These are phyloP conservation scores for Urocitellus parryii DNA, from an alignment of 2,113 vertebrate genomes.

Conservation along the genomic window DNA sequence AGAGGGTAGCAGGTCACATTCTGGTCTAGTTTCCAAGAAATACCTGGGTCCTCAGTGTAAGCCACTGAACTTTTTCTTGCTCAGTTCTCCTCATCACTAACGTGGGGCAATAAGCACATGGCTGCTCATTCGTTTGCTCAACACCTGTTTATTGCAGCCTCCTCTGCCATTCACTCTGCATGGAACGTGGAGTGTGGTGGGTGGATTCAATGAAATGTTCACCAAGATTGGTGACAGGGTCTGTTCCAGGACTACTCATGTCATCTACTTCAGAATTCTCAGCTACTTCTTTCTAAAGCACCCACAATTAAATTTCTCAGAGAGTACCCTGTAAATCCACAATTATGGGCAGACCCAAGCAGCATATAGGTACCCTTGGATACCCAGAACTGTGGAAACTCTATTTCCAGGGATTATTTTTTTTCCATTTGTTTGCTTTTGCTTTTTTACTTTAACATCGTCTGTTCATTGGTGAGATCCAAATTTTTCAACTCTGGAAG, in stretches of 20 bases:
- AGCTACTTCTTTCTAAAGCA: background rate
- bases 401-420: background rate
- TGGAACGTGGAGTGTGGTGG: accelerated
- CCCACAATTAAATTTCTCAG: background rate
- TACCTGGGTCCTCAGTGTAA: accelerated
- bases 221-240: too few relatives aligned
- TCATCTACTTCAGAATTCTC: background rate
- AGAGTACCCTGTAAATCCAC: background rate
- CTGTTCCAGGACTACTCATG: background rate
- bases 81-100: background rate
- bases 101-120: background rate
- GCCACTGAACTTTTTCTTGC: background rate
- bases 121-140: background rate
- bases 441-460: background rate
- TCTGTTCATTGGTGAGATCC: background rate
- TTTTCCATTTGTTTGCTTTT: background rate
- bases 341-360: background rate
- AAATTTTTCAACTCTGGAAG: background rate
- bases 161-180: accelerated
- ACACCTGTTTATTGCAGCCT: background rate
- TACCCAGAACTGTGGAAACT: background rate
- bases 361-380: background rate
- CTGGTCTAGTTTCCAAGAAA: background rate
- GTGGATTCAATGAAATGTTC: accelerated
- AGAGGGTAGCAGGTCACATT: background rate